These are phyloP conservation scores for Corythaeola cristata DNA, from an alignment of 2,113 vertebrate species.

Conservation along the genomic window DNA sequence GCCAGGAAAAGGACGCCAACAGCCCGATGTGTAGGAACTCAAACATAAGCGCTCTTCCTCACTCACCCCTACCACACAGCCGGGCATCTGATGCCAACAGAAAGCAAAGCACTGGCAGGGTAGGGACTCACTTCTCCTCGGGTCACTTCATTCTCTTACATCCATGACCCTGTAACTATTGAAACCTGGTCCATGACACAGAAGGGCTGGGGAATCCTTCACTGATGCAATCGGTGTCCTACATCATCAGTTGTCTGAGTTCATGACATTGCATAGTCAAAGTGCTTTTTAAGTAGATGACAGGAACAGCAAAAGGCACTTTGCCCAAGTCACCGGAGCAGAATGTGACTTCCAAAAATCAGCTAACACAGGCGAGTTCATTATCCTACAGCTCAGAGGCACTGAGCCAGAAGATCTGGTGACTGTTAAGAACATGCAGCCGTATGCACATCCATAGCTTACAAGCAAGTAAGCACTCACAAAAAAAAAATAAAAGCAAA, in stretches of 20 bases:
- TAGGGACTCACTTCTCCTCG: fast-evolving
- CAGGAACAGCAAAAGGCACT: background rate
- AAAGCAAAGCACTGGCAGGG: background rate
- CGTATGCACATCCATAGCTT: background rate
- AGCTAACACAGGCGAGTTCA: background rate
- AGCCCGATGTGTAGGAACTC: fast-evolving
- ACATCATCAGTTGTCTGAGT: background rate
- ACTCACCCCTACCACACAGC: background rate
- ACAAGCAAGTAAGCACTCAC: background rate
- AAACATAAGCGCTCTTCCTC: background rate
- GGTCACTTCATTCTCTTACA: background rate
- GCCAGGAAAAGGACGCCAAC: background rate
- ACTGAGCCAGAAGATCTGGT: background rate
- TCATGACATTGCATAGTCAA: background rate
- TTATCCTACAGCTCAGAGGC: background rate
- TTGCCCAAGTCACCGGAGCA: background rate
- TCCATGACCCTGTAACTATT: fast-evolving
- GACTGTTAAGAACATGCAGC: background rate
- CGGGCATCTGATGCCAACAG: background rate
- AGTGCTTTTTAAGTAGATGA: background rate
- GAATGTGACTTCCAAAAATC: conserved; percentile 18
- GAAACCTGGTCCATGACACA: background rate
- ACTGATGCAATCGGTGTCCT: fast-evolving
- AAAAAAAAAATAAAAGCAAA: conserved; percentile 1
- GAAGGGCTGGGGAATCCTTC: fast-evolving